Conservation (phyloP, 2,888 invertebrate species). For the Coelinius sp. region DNA sequence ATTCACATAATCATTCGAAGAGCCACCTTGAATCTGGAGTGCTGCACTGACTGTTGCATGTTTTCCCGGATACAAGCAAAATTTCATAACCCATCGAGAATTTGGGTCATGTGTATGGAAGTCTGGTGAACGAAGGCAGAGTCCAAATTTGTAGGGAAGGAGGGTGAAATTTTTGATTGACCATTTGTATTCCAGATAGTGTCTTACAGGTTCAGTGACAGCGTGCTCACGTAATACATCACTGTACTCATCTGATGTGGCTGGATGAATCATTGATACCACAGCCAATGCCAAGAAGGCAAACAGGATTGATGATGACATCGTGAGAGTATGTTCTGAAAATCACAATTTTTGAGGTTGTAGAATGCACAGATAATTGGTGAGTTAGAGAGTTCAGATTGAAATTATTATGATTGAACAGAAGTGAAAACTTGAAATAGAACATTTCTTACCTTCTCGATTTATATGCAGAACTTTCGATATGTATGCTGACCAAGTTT, state of each 20-base stretch:
- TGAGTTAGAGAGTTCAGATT: too few species aligned
- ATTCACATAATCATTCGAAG: too few species aligned
- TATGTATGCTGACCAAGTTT: too few species aligned
- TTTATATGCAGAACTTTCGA: too few species aligned
- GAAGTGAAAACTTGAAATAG: too few species aligned
- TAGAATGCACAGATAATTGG: too few species aligned
- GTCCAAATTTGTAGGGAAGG: not conserved
- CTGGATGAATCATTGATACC: not conserved
- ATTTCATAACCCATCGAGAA: not conserved
- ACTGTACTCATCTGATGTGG: not conserved
- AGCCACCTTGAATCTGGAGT: too few species aligned
- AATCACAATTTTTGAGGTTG: not conserved
- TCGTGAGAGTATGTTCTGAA: not conserved
- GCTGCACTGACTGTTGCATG: too few species aligned
- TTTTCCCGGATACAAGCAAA: too few species aligned
- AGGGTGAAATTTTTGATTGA: not conserved
- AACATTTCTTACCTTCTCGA: too few species aligned
- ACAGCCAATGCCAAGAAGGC: not conserved
- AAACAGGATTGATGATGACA: not conserved
- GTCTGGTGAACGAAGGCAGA: not conserved
- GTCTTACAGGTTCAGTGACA: not conserved
- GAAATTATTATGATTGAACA: too few species aligned
- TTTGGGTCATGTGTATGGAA: not conserved
- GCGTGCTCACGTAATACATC: too few species aligned
- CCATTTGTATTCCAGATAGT: not conserved